phyloP scores from a whole-genome alignment of 2,797 vertebrate genomes.

The Crocidura indochinensis region DNA sequence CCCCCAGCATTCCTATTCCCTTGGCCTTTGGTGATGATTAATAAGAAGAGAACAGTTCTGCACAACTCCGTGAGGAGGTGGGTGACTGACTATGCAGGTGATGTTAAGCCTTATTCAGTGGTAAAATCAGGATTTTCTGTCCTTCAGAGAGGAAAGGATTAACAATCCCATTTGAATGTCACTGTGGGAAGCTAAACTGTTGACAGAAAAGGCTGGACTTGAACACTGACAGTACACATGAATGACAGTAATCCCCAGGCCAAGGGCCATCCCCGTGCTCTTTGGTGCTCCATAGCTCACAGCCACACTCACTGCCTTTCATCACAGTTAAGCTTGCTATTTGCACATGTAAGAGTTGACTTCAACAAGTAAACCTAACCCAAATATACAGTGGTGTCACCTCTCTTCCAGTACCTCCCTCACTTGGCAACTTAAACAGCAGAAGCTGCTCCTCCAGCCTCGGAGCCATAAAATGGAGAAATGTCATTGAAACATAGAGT shows the following conservation, averaged over 20 bases:
- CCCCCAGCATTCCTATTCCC: background rate
- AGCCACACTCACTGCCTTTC: background rate
- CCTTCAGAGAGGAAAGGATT: constrained; percentile 10
- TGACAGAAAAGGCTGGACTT: background rate
- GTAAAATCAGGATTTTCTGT: background rate
- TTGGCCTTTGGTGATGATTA: background rate
- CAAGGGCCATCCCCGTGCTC: background rate
- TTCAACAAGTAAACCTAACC: constrained; percentile 53
- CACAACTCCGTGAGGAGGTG: background rate
- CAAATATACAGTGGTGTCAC: constrained; percentile 41
- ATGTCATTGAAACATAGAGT: constrained; percentile 83
- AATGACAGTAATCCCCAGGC: background rate
- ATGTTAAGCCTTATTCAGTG: background rate
- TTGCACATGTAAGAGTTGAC: background rate
- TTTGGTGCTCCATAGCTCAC: background rate
- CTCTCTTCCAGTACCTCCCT: constrained; percentile 41
- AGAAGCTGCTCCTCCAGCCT: constrained; percentile 80
- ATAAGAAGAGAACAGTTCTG: background rate
- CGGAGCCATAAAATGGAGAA: constrained; percentile 81
- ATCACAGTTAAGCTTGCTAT: constrained; percentile 2
- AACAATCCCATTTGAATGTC: background rate
- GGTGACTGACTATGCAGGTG: background rate
- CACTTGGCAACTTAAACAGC: constrained; percentile 68
- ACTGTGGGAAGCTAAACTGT: background rate
- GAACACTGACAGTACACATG: background rate